Base-by-base conservation (phyloP, 2,797 vertebrate genomes). In the Eupleurogrammus muticus region DNA sequence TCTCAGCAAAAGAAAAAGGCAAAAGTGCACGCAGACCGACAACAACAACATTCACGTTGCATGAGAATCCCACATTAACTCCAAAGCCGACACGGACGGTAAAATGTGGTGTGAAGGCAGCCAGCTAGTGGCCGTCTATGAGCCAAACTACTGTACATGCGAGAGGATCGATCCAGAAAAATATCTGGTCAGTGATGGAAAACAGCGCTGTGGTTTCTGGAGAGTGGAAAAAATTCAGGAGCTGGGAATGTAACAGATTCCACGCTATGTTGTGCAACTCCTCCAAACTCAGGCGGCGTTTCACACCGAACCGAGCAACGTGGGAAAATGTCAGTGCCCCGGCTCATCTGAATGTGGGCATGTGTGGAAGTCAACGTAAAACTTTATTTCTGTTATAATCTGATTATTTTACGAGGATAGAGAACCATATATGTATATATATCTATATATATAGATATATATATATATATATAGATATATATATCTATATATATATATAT, bases 121-220 rank as follows among this genome's bases (percentile, higher is more conserved):
- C 28, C 63, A 72, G 80, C 67, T 71, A 59, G 63, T 61, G 74
- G 23, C 48, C 66, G 49, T 67, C 48, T 50, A 50, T 19, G n/a
- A 51, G n/a, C 48, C 52, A 40, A 50, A 80, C 44, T 34, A 28
- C 28, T 28, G 28, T 28, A 28, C 38, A 53, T n/a, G 51, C 35
- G 52, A 47, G 47, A 70, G 42, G 16, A 36, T 62, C 6, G 16
- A 40, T 71, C 13, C 8, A 54, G n/a, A 51, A 19, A 67, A 59
- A 36, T 23, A 53, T 63, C 38, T 69, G 56, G 38, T 71, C 35
- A 20, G 13, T 32, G 75, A 47, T 58, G 54, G 38, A 59, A 56
- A 73, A 73, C 47, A 61, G 9, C 3, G 1, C 34, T 66, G 70
- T 36, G 57, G 75, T 64, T 64, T 50, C 13, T 42, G 10, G 14